Conservation (phyloP, 2,797 vertebrate genomes). For the Acipenser transmontanus region DNA sequence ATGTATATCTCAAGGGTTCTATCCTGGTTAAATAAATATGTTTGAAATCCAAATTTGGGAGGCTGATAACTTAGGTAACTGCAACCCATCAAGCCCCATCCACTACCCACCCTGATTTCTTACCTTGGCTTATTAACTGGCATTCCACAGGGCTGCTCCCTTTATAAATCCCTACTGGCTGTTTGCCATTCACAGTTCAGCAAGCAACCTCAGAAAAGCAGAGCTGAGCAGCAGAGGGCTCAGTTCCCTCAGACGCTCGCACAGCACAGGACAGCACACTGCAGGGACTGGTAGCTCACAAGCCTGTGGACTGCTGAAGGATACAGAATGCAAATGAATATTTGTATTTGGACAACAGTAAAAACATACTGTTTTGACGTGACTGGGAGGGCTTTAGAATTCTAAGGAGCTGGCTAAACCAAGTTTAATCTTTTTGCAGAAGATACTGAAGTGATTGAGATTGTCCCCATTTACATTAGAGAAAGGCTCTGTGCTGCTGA, state of each 20-base stretch:
- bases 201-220: slow-evolving; percentile 35
- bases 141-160: slow-evolving; percentile 56
- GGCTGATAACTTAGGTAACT: neutral
- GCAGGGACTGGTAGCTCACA: slow-evolving; percentile 12
- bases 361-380: too few relatives aligned
- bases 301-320: neutral
- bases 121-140: slow-evolving; percentile 41
- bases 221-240: slow-evolving; percentile 36
- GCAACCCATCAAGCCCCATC: slow-evolving; percentile 5
- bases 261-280: too few relatives aligned
- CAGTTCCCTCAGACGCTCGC: slow-evolving; percentile 25
- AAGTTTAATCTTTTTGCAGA: too few relatives aligned
- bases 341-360: too few relatives aligned
- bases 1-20: too few relatives aligned
- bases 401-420: too few relatives aligned
- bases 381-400: too few relatives aligned
- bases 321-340: neutral
- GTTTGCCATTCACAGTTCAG: slow-evolving; percentile 26
- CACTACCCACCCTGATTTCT: slow-evolving; percentile 17
- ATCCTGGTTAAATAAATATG: too few relatives aligned
- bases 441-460: too few relatives aligned
- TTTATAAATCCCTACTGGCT: slow-evolving; percentile 45
- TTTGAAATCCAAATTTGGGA: neutral
- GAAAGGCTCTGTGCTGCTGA: too few relatives aligned
- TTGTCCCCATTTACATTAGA: too few relatives aligned